These are phyloP conservation scores for Chloebia gouldiae DNA, from an alignment of 2,113 vertebrate species.

Conservation along the genomic window DNA sequence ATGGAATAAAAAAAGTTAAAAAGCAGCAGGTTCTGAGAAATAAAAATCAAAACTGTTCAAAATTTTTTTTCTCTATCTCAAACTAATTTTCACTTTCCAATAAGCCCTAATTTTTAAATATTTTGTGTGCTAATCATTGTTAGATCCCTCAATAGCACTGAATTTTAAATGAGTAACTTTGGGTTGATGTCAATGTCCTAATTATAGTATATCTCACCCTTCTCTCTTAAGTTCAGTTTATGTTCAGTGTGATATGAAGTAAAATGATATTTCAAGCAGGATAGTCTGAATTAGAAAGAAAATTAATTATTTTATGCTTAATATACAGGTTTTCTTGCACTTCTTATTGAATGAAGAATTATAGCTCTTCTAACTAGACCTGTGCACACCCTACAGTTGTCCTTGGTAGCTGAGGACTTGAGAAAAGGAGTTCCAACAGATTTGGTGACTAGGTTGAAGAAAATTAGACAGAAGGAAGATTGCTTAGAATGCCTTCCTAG, in stretches of 20 bases:
- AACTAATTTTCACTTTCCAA: not conserved
- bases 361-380: not conserved
- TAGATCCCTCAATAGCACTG: not conserved
- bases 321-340: not conserved
- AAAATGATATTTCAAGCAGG: not conserved
- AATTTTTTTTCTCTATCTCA: not conserved
- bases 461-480: slow-evolving; percentile 1
- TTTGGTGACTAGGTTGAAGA: not conserved
- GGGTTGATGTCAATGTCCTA: not conserved
- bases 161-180: not conserved
- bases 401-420: not conserved
- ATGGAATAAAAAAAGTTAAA: not conserved
- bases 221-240: not conserved
- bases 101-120: not conserved
- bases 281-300: not conserved
- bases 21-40: not conserved
- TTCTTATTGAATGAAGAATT: not conserved
- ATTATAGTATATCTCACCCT: not conserved
- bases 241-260: rapidly evolving
- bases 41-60: not conserved
- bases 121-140: not conserved
- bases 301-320: not conserved
- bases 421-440: not conserved
- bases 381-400: rapidly evolving
- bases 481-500: not conserved